Evolutionary conservation across 2,113 vertebrate species (phyloP).

Genomic region (Eubucco bourcierii): DNA sequence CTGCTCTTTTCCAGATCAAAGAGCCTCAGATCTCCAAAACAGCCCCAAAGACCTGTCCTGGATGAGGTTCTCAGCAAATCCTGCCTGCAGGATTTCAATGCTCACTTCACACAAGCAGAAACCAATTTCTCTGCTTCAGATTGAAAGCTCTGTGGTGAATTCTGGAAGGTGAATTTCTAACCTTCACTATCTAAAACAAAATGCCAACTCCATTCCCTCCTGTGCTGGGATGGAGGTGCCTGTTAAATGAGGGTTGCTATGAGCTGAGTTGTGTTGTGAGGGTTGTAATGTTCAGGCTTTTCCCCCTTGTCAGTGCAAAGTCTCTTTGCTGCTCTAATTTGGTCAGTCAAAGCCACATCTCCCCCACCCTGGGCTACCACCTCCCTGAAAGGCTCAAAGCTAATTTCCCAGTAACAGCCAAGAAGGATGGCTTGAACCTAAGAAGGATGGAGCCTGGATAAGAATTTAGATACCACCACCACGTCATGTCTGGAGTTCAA

Average conservation of each 20-base stretch:
- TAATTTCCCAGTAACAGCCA: neutral
- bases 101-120: neutral
- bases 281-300: neutral
- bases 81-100: neutral
- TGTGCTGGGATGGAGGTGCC: neutral
- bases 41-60: neutral
- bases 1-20: too few species aligned
- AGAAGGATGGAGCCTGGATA: neutral
- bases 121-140: neutral
- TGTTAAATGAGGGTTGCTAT: neutral
- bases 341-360: neutral
- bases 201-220: neutral
- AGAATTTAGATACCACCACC: neutral
- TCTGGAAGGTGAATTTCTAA: constrained; percentile 22
- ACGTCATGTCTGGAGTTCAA: neutral
- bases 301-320: too few species aligned
- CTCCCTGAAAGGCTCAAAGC: neutral
- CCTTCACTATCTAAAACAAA: neutral
- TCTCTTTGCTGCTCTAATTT: neutral
- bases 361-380: neutral
- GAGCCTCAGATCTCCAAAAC: neutral
- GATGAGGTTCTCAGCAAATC: neutral
- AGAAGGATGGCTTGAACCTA: neutral
- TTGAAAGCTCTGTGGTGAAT: neutral
- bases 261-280: neutral